Evolutionary conservation across 92 coral and sea anemone genomes (phyloP).

Genomic region (Actinostola sp.): DNA sequence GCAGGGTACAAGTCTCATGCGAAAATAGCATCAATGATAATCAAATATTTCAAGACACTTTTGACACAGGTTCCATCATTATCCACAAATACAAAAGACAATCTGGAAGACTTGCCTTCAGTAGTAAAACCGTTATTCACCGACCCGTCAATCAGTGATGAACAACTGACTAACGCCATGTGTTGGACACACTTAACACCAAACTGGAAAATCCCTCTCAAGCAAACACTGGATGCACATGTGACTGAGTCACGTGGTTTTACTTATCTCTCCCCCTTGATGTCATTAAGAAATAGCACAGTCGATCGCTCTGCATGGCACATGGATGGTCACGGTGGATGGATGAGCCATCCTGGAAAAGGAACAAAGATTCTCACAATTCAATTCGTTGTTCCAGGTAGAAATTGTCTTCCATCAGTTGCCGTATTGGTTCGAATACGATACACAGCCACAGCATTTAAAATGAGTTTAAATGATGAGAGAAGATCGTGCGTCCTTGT

Average conservation of each 20-base stretch:
- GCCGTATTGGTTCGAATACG: no score
- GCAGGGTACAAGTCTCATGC: slow-evolving; percentile 53
- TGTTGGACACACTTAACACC: slow-evolving; percentile 69
- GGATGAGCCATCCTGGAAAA: no score
- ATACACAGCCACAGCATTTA: no score
- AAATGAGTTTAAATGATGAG: no score
- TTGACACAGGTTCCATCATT: neutral
- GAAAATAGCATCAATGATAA: slow-evolving; percentile 32
- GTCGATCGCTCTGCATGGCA: neutral
- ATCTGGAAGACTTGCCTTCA: neutral
- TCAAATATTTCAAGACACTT: slow-evolving; percentile 31
- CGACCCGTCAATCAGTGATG: slow-evolving; percentile 36
- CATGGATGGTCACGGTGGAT: neutral
- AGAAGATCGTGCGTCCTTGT: no score
- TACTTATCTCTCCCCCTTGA: slow-evolving; percentile 12
- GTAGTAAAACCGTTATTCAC: slow-evolving; percentile 25
- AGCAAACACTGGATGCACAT: slow-evolving; percentile 53
- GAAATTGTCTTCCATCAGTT: no score
- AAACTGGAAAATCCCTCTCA: slow-evolving; percentile 36
- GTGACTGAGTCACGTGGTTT: slow-evolving; percentile 56
- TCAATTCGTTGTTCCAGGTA: no score
- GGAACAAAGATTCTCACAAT: no score
- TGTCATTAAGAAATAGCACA: slow-evolving; percentile 4
- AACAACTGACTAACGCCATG: slow-evolving; percentile 37
- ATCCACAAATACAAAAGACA: neutral